Evolutionary conservation across 2,888 invertebrate species (phyloP).

Genomic region (Nomada ruficornis): DNA sequence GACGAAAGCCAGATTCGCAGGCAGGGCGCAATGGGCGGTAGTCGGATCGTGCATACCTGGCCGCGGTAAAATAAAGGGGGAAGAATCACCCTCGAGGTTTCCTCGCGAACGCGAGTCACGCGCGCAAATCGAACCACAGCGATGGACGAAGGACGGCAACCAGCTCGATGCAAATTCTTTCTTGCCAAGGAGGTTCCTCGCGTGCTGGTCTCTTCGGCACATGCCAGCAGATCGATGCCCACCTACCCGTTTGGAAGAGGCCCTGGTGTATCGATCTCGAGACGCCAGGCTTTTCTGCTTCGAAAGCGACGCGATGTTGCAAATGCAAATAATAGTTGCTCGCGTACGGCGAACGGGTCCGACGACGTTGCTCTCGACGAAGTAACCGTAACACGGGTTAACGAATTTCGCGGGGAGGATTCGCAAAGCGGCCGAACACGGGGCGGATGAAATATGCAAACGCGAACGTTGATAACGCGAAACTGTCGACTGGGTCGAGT

Average conservation of each 20-base stretch:
- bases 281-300: conserved; percentile 44
- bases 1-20: neutral
- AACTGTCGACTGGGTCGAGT: no score
- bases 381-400: no score
- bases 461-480: no score
- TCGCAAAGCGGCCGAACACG: neutral
- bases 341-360: no score
- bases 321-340: conserved; percentile 46
- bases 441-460: no score
- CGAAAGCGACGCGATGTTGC: conserved; percentile 8
- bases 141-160: conserved; percentile 19
- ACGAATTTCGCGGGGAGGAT: neutral
- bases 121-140: conserved; percentile 22
- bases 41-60: conserved; percentile 1
- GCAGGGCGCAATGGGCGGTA: neutral
- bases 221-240: conserved; percentile 59
- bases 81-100: conserved; percentile 10
- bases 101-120: conserved; percentile 20
- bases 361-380: neutral
- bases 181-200: conserved; percentile 35
- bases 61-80: neutral
- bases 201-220: conserved; percentile 45
- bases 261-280: conserved; percentile 56
- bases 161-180: conserved; percentile 52
- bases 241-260: conserved; percentile 58